Evolutionary conservation across 2,797 vertebrate genomes (phyloP).

Genomic region (Stomatorhinus walkeri): DNA sequence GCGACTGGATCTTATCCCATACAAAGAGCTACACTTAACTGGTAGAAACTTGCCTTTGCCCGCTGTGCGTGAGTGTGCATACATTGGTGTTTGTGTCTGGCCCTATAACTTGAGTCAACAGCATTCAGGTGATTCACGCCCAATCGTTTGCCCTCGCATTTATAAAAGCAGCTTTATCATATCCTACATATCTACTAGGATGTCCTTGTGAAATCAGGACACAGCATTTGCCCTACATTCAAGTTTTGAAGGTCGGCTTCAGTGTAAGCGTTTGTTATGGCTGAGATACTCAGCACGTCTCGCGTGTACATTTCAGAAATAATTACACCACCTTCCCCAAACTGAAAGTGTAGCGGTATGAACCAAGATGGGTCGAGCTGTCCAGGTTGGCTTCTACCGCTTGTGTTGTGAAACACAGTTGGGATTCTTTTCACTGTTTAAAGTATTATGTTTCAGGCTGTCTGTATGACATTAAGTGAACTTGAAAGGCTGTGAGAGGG

Average conservation of each 20-base stretch:
- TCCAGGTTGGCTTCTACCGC: background rate
- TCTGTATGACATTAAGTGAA: constrained; percentile 43
- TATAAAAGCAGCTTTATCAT: background rate
- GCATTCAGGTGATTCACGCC: background rate
- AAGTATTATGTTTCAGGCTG: constrained; percentile 21
- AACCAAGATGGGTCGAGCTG: background rate
- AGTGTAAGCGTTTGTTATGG: background rate
- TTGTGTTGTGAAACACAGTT: constrained; percentile 5
- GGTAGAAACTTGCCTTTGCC: background rate
- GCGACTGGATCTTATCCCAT: constrained; percentile 30
- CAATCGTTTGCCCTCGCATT: background rate
- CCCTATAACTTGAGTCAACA: background rate
- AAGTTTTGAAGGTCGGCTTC: background rate
- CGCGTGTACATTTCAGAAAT: background rate
- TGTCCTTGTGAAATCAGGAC: background rate
- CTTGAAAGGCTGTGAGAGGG: constrained; percentile 33
- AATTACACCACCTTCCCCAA: background rate
- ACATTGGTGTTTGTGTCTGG: background rate
- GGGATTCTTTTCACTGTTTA: background rate
- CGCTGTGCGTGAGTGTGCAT: background rate
- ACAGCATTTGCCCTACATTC: background rate
- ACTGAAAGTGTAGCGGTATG: background rate
- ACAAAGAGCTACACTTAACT: background rate
- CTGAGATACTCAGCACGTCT: background rate
- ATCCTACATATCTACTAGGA: background rate